Evolutionary conservation across 2,797 vertebrate species (phyloP).

Genomic region (Syndactyla subalaris): DNA sequence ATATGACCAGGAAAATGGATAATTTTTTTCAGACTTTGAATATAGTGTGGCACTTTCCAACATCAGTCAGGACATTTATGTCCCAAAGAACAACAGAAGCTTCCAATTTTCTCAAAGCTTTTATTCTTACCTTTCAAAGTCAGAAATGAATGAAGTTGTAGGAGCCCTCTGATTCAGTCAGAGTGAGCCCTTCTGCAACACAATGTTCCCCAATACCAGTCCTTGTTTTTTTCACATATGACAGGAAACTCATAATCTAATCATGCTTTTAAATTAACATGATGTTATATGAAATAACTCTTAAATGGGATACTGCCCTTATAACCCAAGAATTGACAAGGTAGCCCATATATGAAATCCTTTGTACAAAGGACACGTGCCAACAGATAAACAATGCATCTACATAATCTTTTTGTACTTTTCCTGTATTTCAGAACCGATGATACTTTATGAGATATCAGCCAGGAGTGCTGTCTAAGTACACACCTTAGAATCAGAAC

Average conservation of each 20-base stretch:
- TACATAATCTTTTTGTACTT: background rate
- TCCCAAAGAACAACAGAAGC: background rate
- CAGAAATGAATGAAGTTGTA: background rate
- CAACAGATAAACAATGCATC: background rate
- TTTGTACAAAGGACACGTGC: background rate
- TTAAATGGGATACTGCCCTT: background rate
- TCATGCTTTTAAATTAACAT: background rate
- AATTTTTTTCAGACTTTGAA: background rate
- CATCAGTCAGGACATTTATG: background rate
- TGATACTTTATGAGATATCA: background rate
- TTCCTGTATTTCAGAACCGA: background rate
- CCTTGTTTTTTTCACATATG: background rate
- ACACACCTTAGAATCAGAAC: background rate
- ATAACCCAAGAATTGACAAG: background rate
- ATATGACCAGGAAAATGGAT: background rate
- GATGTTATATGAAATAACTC: background rate
- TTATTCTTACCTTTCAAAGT: background rate
- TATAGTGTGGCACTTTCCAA: background rate
- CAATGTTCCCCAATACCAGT: background rate
- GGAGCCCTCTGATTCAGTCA: background rate
- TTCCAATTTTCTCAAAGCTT: background rate
- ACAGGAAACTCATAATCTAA: background rate
- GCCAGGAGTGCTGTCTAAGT: background rate
- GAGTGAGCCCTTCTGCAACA: background rate
- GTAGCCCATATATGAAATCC: background rate